Percentiles rank a stretch among this genome's conserved stretches.
Evolutionary conservation across 2,888 invertebrate genomes (phyloP).

Genomic region (Archips xylosteana): DNA sequence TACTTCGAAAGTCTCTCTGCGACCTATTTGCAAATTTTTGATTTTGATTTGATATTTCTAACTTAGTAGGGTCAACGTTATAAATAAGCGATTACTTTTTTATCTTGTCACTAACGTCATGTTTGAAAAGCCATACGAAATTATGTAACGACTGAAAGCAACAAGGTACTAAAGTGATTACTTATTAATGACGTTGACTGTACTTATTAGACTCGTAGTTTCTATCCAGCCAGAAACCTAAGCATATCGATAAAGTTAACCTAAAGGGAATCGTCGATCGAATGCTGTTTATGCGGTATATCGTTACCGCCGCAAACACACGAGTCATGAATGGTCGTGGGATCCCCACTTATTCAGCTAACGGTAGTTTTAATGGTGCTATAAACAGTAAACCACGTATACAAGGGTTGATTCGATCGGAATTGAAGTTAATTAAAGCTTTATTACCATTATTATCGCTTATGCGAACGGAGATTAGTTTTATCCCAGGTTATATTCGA

Average conservation of each 20-base stretch:
- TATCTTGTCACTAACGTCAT: too few species aligned
- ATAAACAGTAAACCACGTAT: slow-evolving; percentile 34
- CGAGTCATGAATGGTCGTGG: slow-evolving; percentile 26
- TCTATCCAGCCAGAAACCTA: neutral
- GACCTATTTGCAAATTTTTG: too few species aligned
- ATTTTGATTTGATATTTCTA: too few species aligned
- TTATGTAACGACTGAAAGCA: too few species aligned
- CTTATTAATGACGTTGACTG: too few species aligned
- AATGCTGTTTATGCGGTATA: neutral
- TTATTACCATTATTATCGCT: neutral
- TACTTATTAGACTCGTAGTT: neutral
- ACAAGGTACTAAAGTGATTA: too few species aligned
- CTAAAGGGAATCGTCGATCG: slow-evolving; percentile 2
- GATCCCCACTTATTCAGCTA: slow-evolving; percentile 34
- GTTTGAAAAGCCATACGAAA: too few species aligned
- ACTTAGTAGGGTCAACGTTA: too few species aligned
- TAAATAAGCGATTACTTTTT: too few species aligned
- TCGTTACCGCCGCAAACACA: slow-evolving; percentile 9
- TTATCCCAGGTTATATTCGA: neutral
- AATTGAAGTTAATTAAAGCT: neutral
- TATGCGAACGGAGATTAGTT: neutral
- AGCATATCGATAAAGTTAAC: neutral
- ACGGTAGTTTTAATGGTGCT: slow-evolving; percentile 35
- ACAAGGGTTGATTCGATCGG: slow-evolving; percentile 11
- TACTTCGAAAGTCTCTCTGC: too few species aligned